Conservation (phyloP, 2,113 vertebrate species). For the Rostratula benghalensis region DNA sequence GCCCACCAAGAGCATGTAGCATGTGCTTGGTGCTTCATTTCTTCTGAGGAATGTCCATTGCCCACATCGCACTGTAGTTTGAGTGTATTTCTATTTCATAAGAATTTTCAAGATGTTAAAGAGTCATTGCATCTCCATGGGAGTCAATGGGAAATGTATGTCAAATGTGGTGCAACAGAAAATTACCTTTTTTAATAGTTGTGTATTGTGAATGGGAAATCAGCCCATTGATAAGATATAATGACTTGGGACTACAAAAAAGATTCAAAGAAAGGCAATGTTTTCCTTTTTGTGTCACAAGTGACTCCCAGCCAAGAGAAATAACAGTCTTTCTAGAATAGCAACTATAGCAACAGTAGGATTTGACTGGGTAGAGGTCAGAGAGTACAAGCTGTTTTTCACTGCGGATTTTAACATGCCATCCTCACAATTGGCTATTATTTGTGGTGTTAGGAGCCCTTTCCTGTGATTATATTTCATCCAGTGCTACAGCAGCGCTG, state of each 20-base stretch:
- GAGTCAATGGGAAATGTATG: neutral
- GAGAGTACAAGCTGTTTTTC: conserved; percentile 14
- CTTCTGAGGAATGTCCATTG: neutral
- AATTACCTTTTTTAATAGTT: neutral
- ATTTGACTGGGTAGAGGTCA: conserved; percentile 38
- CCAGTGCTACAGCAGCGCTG: neutral
- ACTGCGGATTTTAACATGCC: conserved; percentile 35
- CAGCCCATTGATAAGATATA: neutral
- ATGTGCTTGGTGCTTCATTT: neutral
- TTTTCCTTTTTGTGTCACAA: conserved; percentile 13
- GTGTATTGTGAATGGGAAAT: neutral
- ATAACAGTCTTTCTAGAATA: neutral
- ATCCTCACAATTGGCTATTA: conserved; percentile 20
- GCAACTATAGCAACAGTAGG: conserved; percentile 43
- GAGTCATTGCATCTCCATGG: neutral
- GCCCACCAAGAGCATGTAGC: too few species aligned
- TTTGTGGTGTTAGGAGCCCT: neutral
- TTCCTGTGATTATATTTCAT: conserved; percentile 32
- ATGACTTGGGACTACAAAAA: neutral
- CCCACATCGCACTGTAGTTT: neutral
- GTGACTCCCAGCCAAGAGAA: neutral
- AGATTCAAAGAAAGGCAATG: neutral
- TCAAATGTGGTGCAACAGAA: neutral
- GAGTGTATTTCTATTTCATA: neutral
- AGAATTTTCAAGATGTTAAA: neutral